Conservation (phyloP, 2,888 invertebrate species). For the Lysandra bellargus region DNA sequence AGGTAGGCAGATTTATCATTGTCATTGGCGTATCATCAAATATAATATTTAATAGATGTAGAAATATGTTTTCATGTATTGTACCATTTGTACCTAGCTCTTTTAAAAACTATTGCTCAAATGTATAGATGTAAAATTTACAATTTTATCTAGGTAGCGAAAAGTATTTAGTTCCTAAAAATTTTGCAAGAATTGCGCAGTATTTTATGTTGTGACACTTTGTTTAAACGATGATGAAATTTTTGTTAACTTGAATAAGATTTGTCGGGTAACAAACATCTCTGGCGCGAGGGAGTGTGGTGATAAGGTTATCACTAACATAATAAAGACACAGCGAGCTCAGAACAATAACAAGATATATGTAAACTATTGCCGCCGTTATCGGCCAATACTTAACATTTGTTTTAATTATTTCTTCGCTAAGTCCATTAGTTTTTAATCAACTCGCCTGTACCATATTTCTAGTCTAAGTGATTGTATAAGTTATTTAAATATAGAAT, state of each 20-base stretch:
- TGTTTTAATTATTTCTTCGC: neutral
- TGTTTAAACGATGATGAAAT: conserved; percentile 19
- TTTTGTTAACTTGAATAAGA: conserved; percentile 23
- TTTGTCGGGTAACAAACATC: conserved; percentile 24
- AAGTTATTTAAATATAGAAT: conserved; percentile 39
- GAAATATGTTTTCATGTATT: neutral
- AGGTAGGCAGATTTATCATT: neutral
- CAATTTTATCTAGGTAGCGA: neutral
- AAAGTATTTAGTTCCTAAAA: neutral
- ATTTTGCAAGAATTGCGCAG: conserved; percentile 10
- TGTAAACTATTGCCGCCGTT: conserved; percentile 10
- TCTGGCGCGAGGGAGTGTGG: conserved; percentile 33
- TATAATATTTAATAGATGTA: neutral
- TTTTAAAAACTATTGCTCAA: neutral
- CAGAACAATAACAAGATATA: conserved; percentile 30
- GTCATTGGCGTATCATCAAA: neutral
- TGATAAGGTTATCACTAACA: conserved; percentile 39
- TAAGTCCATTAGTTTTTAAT: conserved; percentile 20
- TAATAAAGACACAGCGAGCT: conserved; percentile 33
- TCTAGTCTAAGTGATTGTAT: conserved; percentile 49
- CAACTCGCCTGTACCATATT: conserved; percentile 30
- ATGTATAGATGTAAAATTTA: neutral
- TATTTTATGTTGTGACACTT: conserved; percentile 7
- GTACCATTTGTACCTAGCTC: neutral
- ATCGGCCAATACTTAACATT: neutral